Evolutionary conservation across 1,140 invertebrate species (phyloP).

Genomic region (Ceratina japonica): DNA sequence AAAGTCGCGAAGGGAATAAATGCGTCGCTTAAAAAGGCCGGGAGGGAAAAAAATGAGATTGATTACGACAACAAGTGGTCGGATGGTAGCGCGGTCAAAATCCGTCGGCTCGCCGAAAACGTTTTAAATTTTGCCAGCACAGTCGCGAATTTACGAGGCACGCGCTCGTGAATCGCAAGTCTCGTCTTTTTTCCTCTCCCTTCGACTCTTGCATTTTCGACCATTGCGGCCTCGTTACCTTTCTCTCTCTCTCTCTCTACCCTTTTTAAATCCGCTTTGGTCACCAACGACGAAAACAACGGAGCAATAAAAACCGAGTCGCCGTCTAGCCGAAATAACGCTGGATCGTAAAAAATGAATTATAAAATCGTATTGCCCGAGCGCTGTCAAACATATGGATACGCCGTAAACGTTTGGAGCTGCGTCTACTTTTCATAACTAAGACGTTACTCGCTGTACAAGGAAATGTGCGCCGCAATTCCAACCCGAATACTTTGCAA

Average conservation of each 20-base stretch:
- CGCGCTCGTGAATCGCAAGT: background rate
- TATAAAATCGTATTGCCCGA: too few species aligned
- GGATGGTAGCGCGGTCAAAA: background rate
- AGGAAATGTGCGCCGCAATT: too few species aligned
- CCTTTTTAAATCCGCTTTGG: too few species aligned
- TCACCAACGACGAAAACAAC: background rate
- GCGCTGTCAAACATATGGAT: too few species aligned
- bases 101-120: background rate
- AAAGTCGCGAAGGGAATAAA: background rate
- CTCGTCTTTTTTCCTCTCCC: background rate
- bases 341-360: too few species aligned
- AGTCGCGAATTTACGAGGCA: background rate
- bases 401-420: too few species aligned
- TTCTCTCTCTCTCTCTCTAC: background rate
- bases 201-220: background rate
- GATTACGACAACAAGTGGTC: constrained; percentile 6
- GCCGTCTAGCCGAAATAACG: too few species aligned
- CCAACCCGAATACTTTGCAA: too few species aligned
- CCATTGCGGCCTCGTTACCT: background rate
- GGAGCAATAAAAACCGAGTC: background rate
- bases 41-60: background rate
- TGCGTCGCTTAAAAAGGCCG: background rate
- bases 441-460: too few species aligned
- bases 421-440: too few species aligned
- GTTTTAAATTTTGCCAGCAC: background rate